Base-by-base conservation (phyloP, 2,888 invertebrate species). In the Lycia hirtaria region DNA sequence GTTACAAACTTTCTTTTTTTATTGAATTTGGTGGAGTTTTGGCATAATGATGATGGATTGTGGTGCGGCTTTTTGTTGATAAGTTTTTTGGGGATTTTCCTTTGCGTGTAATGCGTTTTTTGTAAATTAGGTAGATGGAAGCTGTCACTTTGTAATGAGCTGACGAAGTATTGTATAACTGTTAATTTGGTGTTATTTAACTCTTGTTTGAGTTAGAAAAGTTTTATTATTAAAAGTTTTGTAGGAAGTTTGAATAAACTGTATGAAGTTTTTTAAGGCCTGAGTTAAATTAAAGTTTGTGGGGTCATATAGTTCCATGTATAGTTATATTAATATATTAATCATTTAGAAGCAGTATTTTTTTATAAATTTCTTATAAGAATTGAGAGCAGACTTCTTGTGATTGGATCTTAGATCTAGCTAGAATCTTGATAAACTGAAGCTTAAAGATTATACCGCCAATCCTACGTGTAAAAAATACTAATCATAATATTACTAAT, bases 31-130 rank as follows among this genome's bases (percentile, higher is more conserved):
- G 85, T 81, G 75, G 83, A 88, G 87, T 88, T 90, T 87, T 81
- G 86, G 85, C 86, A 80, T 92, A 92, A 91, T 88, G 87, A 91
- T 90, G 92, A 92, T 91, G 87, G 90, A 92, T 92, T 91, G 88
- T 85, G 78, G 80, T 73, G 83, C 85, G 86, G 89, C 80, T 83
- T 80, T 80, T 75, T 77, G 73, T 85, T 85, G 89, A 90, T 90
- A 90, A 91, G 87, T 88, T 91, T 83, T 87, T 76, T 73, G 76
- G 76, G 78, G 80, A 83, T 78, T 58, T 85, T 83, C 75, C 76
- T 80, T 72, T 65, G 79, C 82, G 78, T 79, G 83, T 88, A 87
- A 88, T 86, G 86, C 85, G 81, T 86, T 88, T 87, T 56, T 56
- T 43, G 26, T 75, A 85, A 87, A 87, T 87, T 85, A 82, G 84